These are phyloP conservation scores for Zhuqinia jingwanae DNA, from an alignment of 2,888 invertebrate genomes.

Conservation along the genomic window DNA sequence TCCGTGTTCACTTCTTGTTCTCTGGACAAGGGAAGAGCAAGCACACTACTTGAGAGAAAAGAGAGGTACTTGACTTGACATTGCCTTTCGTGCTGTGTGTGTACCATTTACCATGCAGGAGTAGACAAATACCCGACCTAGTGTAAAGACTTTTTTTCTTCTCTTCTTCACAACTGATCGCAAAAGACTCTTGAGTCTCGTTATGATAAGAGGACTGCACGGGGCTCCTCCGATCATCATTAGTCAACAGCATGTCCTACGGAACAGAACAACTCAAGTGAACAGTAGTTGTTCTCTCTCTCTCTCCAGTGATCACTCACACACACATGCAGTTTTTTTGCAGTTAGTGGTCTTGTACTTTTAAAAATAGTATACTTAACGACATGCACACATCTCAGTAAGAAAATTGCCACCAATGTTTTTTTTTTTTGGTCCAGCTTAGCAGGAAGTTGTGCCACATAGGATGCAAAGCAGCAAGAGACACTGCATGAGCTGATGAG, in stretches of 20 bases:
- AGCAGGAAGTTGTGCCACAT: slow-evolving; percentile 71
- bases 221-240: slow-evolving; percentile 72
- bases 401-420: slow-evolving; percentile 48
- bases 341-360: slow-evolving; percentile 46
- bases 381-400: neutral
- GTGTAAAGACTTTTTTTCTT: slow-evolving; percentile 62
- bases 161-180: slow-evolving; percentile 34
- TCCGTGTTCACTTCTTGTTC: slow-evolving; percentile 48
- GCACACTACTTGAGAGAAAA: slow-evolving; percentile 35
- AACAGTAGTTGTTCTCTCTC: slow-evolving; percentile 62
- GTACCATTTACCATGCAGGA: neutral
- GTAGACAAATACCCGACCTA: slow-evolving; percentile 59
- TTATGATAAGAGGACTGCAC: slow-evolving; percentile 68
- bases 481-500: slow-evolving; percentile 70
- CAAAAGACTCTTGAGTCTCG: slow-evolving; percentile 61
- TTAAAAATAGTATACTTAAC: slow-evolving; percentile 25
- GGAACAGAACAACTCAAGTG: slow-evolving; percentile 68
- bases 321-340: slow-evolving; percentile 55
- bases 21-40: slow-evolving; percentile 64
- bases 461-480: slow-evolving; percentile 68
- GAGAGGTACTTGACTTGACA: slow-evolving; percentile 73
- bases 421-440: slow-evolving; percentile 65
- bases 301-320: slow-evolving; percentile 67
- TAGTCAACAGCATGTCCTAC: slow-evolving; percentile 71
- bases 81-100: slow-evolving; percentile 50